These are phyloP conservation scores for Xerus rutilus DNA, from an alignment of 2,797 vertebrate genomes.

Conservation along the genomic window DNA sequence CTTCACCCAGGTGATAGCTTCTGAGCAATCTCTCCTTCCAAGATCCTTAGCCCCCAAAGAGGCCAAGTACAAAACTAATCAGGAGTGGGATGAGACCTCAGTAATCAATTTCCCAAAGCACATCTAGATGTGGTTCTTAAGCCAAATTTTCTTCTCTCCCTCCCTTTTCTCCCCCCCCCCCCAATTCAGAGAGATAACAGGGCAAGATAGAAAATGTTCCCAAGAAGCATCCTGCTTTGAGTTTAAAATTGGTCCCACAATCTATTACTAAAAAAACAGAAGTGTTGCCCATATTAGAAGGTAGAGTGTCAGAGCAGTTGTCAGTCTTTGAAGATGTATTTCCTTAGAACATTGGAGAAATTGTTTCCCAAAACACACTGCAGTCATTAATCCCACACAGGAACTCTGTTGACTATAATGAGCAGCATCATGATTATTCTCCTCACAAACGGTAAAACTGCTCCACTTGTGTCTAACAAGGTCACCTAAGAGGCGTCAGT, in stretches of 20 bases:
- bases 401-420: background rate
- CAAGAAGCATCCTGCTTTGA: background rate
- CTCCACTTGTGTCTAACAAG: slow-evolving; percentile 22
- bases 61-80: background rate
- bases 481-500: slow-evolving; percentile 30
- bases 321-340: slow-evolving; percentile 32
- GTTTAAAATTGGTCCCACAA: slow-evolving; percentile 38
- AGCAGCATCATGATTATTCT: background rate
- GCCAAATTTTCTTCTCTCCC: slow-evolving; percentile 22
- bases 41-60: slow-evolving; percentile 4
- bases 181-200: background rate
- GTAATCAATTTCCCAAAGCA: slow-evolving; percentile 18
- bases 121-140: slow-evolving; percentile 36
- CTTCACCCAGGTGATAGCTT: background rate
- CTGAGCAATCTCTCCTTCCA: slow-evolving; percentile 5
- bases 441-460: slow-evolving; percentile 22
- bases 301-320: background rate
- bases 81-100: background rate
- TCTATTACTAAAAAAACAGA: slow-evolving; percentile 11
- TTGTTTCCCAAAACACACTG: background rate
- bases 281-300: background rate
- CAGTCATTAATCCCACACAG: slow-evolving; percentile 45
- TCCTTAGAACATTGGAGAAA: slow-evolving; percentile 30
- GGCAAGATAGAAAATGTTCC: slow-evolving; percentile 13
- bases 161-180: too few species aligned